These are phyloP conservation scores for Oplegnathus fasciatus DNA, from an alignment of 2,113 vertebrate genomes.

Conservation along the genomic window DNA sequence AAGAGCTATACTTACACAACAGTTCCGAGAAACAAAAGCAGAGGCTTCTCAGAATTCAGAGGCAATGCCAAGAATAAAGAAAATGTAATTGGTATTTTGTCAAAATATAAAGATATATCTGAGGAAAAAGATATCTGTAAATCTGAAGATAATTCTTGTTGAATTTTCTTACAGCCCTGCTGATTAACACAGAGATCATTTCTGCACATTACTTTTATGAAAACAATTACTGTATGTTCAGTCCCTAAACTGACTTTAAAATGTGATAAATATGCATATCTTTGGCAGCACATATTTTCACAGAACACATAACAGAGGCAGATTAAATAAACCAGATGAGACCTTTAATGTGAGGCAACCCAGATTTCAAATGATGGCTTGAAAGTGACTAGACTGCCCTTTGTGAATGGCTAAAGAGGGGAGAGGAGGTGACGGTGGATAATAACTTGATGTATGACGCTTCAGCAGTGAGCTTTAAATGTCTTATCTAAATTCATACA, in stretches of 20 bases:
- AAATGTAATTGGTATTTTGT: conserved; percentile 1
- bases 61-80: not conserved
- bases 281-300: not conserved
- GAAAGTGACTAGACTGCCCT: conserved; percentile 56
- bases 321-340: conserved; percentile 34
- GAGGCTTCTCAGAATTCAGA: not conserved
- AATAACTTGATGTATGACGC: conserved; percentile 71
- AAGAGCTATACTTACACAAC: not conserved
- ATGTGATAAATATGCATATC: not conserved
- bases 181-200: not conserved
- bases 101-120: conserved; percentile 5
- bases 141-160: not conserved
- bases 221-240: not conserved
- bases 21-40: not conserved
- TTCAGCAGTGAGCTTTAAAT: conserved; percentile 64
- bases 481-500: conserved; percentile 78
- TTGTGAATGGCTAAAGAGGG: conserved; percentile 62
- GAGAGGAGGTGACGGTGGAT: conserved; percentile 61
- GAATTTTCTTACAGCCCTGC: not conserved
- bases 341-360: conserved; percentile 38
- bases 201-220: not conserved
- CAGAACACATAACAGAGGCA: conserved; percentile 11
- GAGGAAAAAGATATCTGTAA: not conserved
- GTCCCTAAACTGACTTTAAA: not conserved
- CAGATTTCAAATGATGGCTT: conserved; percentile 54